A percentile compares a stretch with the other conserved stretches of the same genome.
Evolutionary conservation across 2,888 invertebrate genomes (phyloP).

Genomic region (Brachypalpus laphriformis): DNA sequence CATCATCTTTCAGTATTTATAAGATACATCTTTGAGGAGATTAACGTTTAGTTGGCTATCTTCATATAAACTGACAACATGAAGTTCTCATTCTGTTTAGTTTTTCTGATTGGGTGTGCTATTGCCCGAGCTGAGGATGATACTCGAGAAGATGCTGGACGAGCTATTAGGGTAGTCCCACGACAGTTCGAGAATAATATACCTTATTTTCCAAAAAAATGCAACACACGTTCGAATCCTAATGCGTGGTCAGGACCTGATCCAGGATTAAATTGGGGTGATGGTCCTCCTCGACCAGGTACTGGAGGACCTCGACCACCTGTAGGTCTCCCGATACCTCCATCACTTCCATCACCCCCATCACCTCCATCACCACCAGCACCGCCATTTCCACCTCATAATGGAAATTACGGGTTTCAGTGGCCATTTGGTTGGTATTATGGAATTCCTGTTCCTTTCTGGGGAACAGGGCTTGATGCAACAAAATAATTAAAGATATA

Average conservation of each 20-base stretch:
- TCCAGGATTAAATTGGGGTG: not conserved
- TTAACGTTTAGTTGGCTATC: not conserved
- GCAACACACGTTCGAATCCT: not conserved
- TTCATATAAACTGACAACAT: not conserved
- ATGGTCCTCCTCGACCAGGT: not conserved
- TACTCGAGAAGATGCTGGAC: not conserved
- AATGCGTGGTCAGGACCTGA: not conserved
- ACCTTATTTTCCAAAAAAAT: conserved; percentile 13
- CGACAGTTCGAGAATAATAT: not conserved
- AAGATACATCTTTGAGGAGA: not conserved
- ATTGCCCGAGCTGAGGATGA: not conserved
- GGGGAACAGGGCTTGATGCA: no score
- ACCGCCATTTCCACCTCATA: no score
- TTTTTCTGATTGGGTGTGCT: not conserved
- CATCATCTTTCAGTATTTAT: not conserved
- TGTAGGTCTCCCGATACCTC: no score
- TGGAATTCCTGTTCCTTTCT: no score
- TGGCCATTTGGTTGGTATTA: no score
- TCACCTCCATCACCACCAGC: no score
- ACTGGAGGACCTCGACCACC: not conserved
- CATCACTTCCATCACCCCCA: no score
- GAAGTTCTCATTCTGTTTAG: not conserved
- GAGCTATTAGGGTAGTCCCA: no score
- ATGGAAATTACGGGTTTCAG: no score
- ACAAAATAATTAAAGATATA: no score